A percentile compares a stretch with the other conserved stretches of the same genome.
These are phyloP conservation scores for Abramis brama DNA, from an alignment of 2,113 vertebrate genomes.

Conservation along the genomic window DNA sequence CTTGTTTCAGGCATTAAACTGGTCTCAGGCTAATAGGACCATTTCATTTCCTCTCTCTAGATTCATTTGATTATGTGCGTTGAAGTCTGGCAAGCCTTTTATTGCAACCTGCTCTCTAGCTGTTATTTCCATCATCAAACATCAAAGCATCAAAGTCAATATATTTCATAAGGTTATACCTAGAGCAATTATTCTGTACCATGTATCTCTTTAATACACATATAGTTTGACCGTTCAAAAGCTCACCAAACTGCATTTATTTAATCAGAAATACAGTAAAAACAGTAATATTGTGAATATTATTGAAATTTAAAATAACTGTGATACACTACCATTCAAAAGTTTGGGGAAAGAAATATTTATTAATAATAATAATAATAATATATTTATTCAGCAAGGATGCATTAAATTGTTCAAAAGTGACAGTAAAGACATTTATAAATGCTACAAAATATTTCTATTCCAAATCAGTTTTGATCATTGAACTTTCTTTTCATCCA, in stretches of 20 bases:
- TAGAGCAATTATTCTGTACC: too few relatives aligned
- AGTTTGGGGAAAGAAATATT: background rate
- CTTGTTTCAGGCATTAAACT: background rate
- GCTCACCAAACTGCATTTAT: too few relatives aligned
- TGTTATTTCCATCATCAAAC: background rate
- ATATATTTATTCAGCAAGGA: background rate
- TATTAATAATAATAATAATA: background rate
- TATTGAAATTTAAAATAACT: too few relatives aligned
- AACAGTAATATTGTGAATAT: too few relatives aligned
- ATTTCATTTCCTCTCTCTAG: constrained; percentile 43
- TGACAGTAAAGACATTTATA: background rate
- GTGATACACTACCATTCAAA: background rate
- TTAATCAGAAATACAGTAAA: too few relatives aligned
- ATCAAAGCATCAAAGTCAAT: background rate
- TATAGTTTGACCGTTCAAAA: background rate
- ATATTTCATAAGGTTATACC: too few relatives aligned
- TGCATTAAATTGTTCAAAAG: background rate
- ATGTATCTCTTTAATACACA: background rate
- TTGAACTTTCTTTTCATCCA: background rate
- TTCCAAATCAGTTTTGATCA: background rate
- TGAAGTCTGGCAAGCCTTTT: constrained; percentile 24
- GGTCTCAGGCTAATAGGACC: constrained; percentile 11
- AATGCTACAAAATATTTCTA: too few relatives aligned
- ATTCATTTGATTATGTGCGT: constrained; percentile 36
- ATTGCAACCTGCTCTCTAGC: constrained; percentile 31